Conservation (phyloP, 2,113 vertebrate species). For the Rhinoptilus africanus region DNA sequence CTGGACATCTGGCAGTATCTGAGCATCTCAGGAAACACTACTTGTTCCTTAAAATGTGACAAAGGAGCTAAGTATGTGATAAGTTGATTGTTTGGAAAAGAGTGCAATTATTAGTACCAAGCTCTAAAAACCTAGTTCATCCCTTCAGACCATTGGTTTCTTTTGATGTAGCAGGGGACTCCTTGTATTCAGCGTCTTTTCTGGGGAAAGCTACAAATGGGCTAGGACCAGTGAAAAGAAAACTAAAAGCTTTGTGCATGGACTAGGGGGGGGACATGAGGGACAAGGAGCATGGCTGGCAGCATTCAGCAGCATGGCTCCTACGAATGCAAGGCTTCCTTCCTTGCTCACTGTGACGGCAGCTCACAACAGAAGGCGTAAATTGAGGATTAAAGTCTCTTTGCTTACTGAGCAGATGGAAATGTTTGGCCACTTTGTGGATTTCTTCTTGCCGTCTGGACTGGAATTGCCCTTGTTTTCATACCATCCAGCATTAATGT, state of each 20-base stretch:
- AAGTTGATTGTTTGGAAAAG: neutral
- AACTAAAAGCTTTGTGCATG: neutral
- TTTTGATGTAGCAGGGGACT: neutral
- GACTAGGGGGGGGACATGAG: neutral
- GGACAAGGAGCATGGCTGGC: neutral
- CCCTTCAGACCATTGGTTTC: neutral
- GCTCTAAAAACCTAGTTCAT: neutral
- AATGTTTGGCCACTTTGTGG: conserved; percentile 25
- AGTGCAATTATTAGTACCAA: neutral
- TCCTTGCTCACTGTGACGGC: neutral
- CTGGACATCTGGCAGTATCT: neutral
- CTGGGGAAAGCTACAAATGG: neutral
- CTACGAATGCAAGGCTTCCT: neutral
- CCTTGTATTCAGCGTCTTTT: neutral
- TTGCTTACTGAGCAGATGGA: conserved; percentile 56
- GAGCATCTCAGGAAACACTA: neutral
- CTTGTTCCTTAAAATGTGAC: neutral
- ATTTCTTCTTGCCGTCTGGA: conserved; percentile 20
- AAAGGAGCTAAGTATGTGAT: neutral
- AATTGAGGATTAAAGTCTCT: neutral
- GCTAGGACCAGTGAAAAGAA: neutral
- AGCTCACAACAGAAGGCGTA: neutral
- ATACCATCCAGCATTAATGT: neutral
- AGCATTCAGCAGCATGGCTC: neutral
- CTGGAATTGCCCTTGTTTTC: conserved; percentile 47